These are phyloP conservation scores for Thomomys bottae DNA, from an alignment of 2,113 vertebrate genomes.

Conservation along the genomic window DNA sequence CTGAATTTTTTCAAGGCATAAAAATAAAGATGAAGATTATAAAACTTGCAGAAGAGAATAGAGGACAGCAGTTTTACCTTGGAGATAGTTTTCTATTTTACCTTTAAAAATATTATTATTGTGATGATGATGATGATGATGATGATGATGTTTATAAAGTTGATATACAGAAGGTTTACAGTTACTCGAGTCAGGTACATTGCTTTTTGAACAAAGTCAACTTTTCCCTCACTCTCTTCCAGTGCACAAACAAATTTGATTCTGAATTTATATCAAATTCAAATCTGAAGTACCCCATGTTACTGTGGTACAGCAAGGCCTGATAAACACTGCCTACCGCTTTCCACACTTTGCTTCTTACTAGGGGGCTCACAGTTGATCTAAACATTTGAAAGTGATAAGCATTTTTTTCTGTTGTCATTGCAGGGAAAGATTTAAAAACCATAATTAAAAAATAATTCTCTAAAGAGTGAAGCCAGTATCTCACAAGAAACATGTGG, in stretches of 20 bases:
- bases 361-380: neutral
- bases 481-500: slow-evolving; percentile 37
- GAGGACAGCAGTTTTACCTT: no score
- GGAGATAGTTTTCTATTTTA: no score
- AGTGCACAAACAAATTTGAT: slow-evolving; percentile 52
- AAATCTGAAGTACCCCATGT: neutral
- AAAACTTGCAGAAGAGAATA: no score
- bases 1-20: no score
- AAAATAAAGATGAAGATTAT: no score
- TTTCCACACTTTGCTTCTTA: neutral
- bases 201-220: no score
- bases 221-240: neutral
- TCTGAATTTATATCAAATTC: slow-evolving; percentile 25
- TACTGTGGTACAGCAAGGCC: neutral
- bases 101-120: no score
- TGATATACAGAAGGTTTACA: no score
- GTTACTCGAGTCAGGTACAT: no score
- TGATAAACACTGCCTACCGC: no score
- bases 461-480: slow-evolving; percentile 27
- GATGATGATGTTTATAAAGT: no score
- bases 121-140: no score
- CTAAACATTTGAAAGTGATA: slow-evolving; percentile 24
- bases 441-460: neutral
- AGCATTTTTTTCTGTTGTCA: slow-evolving; percentile 42
- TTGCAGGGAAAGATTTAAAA: neutral